A percentile compares a stretch with the other conserved stretches of the same genome.
phyloP scores from a whole-genome alignment of 2,113 vertebrate species.

The Megaceryle torquata region DNA sequence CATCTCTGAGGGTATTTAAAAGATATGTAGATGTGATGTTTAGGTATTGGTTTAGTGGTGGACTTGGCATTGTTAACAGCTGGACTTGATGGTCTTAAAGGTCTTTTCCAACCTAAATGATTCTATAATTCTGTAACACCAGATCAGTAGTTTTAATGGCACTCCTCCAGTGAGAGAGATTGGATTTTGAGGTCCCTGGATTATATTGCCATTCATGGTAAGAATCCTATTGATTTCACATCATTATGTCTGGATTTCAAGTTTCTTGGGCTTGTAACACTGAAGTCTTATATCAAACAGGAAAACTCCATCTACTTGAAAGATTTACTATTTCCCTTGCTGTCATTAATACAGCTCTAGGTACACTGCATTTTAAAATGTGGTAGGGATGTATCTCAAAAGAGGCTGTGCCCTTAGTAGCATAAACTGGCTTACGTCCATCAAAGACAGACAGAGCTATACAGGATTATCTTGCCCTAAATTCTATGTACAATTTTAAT shows the following conservation, averaged over 20 bases:
- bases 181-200: not conserved
- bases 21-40: too few relatives aligned
- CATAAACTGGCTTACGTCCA: not conserved
- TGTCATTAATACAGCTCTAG: not conserved
- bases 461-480: not conserved
- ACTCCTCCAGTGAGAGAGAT: not conserved
- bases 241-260: not conserved
- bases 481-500: rapidly evolving
- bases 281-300: not conserved
- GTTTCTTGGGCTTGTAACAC: not conserved
- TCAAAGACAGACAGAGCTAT: not conserved
- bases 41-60: too few relatives aligned
- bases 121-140: not conserved
- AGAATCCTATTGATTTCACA: not conserved
- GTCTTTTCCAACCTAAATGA: too few relatives aligned
- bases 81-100: too few relatives aligned
- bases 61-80: too few relatives aligned
- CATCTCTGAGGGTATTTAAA: too few relatives aligned
- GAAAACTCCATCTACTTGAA: not conserved
- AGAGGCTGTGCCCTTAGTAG: not conserved
- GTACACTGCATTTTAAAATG: not conserved
- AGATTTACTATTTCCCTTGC: not conserved
- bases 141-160: not conserved
- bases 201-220: not conserved
- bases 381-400: not conserved